Evolutionary conservation across 2,113 vertebrate genomes (phyloP).

Genomic region (Oncorhynchus mykiss): DNA sequence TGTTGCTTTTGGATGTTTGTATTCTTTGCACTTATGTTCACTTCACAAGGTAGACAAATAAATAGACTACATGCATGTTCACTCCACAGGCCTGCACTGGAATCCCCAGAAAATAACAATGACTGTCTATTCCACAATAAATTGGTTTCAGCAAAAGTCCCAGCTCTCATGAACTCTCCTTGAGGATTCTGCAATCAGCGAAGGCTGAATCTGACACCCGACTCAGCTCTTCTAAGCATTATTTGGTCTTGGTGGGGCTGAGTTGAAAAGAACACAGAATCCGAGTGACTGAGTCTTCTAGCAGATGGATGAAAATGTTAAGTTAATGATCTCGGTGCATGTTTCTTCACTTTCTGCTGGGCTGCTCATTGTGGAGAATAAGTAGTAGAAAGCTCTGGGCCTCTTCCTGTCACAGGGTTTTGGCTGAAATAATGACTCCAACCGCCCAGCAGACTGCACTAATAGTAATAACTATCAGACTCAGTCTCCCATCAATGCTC

Average conservation of each 20-base stretch:
- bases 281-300: conserved; percentile 25
- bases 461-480: conserved; percentile 64
- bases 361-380: conserved; percentile 50
- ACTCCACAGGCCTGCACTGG: not conserved
- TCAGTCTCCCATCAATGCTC: conserved; percentile 57
- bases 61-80: not conserved
- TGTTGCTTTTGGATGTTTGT: not conserved
- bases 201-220: conserved; percentile 27
- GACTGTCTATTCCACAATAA: conserved; percentile 19
- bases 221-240: conserved; percentile 9
- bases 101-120: not conserved
- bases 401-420: conserved; percentile 56
- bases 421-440: conserved; percentile 65
- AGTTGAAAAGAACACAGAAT: conserved; percentile 10
- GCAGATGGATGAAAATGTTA: conserved; percentile 52
- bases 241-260: conserved; percentile 32
- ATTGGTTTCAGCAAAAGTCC: conserved; percentile 19
- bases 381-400: conserved; percentile 49
- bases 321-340: conserved; percentile 59
- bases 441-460: conserved; percentile 52
- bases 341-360: conserved; percentile 56
- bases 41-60: not conserved
- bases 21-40: not conserved
- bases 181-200: conserved; percentile 24
- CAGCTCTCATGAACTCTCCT: conserved; percentile 38